A percentile compares a stretch with the other conserved stretches of the same genome.
Conservation (phyloP, 1,140 invertebrate species). For the Subanguina moxae region DNA sequence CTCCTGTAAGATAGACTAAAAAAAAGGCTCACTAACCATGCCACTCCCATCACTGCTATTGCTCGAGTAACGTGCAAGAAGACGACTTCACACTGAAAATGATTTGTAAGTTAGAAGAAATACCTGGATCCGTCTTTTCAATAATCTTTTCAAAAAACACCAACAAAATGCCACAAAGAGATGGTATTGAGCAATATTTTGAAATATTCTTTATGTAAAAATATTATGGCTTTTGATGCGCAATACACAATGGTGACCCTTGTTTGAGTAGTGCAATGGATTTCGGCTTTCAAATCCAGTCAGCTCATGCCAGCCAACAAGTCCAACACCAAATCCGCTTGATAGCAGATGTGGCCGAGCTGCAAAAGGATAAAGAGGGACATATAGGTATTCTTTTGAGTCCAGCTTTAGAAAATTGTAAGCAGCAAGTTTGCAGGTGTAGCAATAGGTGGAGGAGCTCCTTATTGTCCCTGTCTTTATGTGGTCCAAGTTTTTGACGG, state of each 20-base stretch:
- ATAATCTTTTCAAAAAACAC: no score
- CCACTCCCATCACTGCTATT: constrained; percentile 25
- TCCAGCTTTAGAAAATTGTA: neutral
- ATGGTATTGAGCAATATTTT: no score
- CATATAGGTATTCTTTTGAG: constrained; percentile 36
- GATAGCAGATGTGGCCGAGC: constrained; percentile 33
- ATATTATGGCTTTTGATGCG: no score
- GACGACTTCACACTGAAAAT: neutral
- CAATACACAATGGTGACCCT: no score
- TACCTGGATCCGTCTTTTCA: no score
- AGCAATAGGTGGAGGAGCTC: constrained; percentile 91
- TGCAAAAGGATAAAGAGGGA: constrained; percentile 39
- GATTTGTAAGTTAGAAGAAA: neutral
- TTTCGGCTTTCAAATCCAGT: neutral
- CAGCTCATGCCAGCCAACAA: neutral
- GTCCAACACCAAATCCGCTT: constrained; percentile 1
- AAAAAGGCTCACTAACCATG: constrained; percentile 15
- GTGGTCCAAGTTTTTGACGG: constrained; percentile 93
- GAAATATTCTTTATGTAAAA: no score
- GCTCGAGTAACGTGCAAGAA: no score
- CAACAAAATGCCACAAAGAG: no score
- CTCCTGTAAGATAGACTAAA: no score
- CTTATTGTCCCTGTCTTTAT: constrained; percentile 91
- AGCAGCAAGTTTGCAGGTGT: constrained; percentile 65
- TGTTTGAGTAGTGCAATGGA: neutral